Evolutionary conservation across 2,113 vertebrate species (phyloP), one percentile per base, ranked within the genome.

Genomic region (Lamprotornis superbus): DNA sequence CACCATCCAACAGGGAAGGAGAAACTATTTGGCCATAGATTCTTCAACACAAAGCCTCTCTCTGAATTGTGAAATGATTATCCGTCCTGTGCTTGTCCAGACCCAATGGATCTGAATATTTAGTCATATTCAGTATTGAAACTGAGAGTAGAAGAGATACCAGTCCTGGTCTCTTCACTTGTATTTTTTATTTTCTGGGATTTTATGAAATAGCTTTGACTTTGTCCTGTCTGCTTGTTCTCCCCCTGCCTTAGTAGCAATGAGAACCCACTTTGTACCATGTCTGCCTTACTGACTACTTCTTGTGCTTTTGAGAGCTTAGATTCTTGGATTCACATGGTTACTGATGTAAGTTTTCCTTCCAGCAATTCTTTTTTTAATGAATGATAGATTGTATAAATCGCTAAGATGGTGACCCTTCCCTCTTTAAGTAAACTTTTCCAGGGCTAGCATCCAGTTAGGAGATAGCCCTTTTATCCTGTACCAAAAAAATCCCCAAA

Each of bases 341-440:
- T 53, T 73, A 61, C 31, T 78, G 22, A 49, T 61, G 0, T 4
- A 50, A 40, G 11, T 65, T 59, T 70, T 90, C 25, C 22, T 88
- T 92, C 61, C 49, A 79, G 53, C 61, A 73, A 21, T 71, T 90
- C 35, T 25, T 82, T 96, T 69, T 83, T 47, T 60, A 84, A 40
- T 44, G 9, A 83, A 74, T 39, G 35, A 65, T 2, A 1, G 40
- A n/a, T 75, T 5, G 9, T 68, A 63, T 52, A 67, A 78, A 59
- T 60, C 64, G 17, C 42, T 56, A 47, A 70, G 24, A 47, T 67
- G 23, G 67, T 55, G 33, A 55, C 12, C 42, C 37, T 70, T 14
- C 7, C 4, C 24, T 78, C 33, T 40, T 57, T 35, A 67, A 60
- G 23, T 35, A 85, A 74, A 37, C 22, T 17, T 85, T 59, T 79